Percentiles rank a stretch among this genome's conserved stretches.
Conservation (phyloP, 1,140 invertebrate species). For the Bombus pyrosoma region DNA sequence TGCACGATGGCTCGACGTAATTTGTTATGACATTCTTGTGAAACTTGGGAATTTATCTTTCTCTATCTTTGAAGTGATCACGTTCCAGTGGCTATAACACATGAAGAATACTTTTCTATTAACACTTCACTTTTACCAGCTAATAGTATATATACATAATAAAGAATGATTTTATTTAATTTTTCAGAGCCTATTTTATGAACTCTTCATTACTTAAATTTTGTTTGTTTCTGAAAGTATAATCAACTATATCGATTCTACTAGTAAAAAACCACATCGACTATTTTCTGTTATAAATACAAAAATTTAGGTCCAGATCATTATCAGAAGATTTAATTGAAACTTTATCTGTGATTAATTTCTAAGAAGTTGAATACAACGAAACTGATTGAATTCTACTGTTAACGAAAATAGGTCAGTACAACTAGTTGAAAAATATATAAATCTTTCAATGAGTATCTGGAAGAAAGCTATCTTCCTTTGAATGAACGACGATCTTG, state of each 20-base stretch:
- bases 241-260: neutral
- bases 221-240: neutral
- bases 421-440: neutral
- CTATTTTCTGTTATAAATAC: neutral
- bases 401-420: neutral
- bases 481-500: slow-evolving; percentile 26
- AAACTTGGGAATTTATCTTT: neutral
- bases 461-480: neutral
- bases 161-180: neutral
- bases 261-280: neutral
- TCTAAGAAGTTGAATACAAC: neutral
- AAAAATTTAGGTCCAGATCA: neutral
- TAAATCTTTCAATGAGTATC: neutral
- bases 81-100: neutral
- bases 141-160: too few relatives aligned
- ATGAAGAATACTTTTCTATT: neutral
- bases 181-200: too few relatives aligned
- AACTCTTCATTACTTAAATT: neutral
- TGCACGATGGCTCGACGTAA: neutral
- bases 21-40: neutral
- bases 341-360: neutral
- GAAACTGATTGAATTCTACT: neutral
- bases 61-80: neutral
- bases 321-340: neutral
- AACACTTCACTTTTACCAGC: neutral